phyloP scores from a whole-genome alignment of 2,797 vertebrate genomes.

The Serranus cabrilla region DNA sequence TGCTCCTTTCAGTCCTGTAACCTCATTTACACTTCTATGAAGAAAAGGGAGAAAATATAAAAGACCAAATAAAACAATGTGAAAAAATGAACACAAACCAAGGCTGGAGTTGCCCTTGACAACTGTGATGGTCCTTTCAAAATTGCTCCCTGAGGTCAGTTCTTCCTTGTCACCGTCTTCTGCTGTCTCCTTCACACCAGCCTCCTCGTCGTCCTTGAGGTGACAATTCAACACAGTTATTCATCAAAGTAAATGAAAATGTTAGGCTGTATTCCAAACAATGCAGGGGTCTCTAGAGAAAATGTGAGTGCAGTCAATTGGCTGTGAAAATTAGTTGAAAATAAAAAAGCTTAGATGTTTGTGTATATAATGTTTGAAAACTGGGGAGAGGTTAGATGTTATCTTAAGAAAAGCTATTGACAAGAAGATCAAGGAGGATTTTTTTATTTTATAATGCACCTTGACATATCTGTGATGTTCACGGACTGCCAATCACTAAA shows the following conservation, averaged over 20 bases:
- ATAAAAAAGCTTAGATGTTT: conserved; percentile 29
- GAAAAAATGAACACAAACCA: conserved; percentile 84
- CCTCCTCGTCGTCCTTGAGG: conserved; percentile 83
- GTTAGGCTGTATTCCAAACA: conserved; percentile 31
- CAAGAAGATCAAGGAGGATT: conserved; percentile 19
- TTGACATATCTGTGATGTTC: neutral
- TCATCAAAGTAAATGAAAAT: conserved; percentile 56
- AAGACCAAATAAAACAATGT: conserved; percentile 49
- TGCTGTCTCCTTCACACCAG: conserved; percentile 66
- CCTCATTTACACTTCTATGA: conserved; percentile 64
- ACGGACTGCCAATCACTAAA: neutral
- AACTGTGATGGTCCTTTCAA: conserved; percentile 93
- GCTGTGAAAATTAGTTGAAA: conserved; percentile 27
- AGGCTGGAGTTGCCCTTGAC: conserved; percentile 98
- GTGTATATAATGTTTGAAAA: conserved; percentile 33
- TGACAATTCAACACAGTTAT: conserved; percentile 63
- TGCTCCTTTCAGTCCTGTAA: conserved; percentile 44
- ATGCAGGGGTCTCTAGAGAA: conserved; percentile 20
- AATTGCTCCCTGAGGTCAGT: conserved; percentile 82
- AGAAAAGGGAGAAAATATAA: conserved; percentile 31
- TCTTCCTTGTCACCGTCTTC: conserved; percentile 69
- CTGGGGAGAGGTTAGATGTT: conserved; percentile 7
- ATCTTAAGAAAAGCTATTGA: neutral
- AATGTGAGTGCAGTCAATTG: conserved; percentile 2
- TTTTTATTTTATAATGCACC: neutral